Percentiles rank a stretch among this genome's conserved stretches.
phyloP scores from a whole-genome alignment of 2,888 invertebrate species.

The Nomada ruficornis region DNA sequence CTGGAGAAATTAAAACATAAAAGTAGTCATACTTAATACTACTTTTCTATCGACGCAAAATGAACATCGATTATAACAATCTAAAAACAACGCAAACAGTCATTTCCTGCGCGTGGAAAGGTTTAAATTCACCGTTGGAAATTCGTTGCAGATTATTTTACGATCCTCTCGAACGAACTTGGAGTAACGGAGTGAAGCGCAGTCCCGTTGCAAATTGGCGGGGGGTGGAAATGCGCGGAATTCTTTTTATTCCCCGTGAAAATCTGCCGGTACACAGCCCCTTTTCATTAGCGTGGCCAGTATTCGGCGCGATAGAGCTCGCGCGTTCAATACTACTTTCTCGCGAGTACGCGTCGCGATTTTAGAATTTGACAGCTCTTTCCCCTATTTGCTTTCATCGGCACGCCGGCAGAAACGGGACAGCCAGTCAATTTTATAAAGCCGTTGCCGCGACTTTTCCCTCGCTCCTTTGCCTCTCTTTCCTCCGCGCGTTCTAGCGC shows the following conservation, averaged over 20 bases:
- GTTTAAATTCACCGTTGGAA: neutral
- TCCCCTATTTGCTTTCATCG: constrained; percentile 50
- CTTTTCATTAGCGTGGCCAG: constrained; percentile 33
- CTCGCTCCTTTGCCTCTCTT: neutral
- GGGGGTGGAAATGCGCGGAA: neutral
- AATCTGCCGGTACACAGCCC: constrained; percentile 29
- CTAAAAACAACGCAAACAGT: neutral
- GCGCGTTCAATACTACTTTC: constrained; percentile 21
- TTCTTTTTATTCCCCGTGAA: constrained; percentile 28
- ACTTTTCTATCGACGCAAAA: no score
- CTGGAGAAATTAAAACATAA: neutral
- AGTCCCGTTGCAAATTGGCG: neutral
- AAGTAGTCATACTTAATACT: no score
- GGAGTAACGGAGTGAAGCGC: constrained; percentile 1
- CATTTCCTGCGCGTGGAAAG: no score
- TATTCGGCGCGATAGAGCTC: neutral
- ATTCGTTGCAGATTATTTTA: no score
- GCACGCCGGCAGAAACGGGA: constrained; percentile 23
- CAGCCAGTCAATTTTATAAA: constrained; percentile 57
- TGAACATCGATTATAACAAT: neutral
- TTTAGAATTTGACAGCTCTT: constrained; percentile 42
- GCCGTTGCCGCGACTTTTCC: constrained; percentile 26
- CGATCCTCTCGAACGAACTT: constrained; percentile 6
- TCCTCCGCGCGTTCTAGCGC: neutral
- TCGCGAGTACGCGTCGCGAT: constrained; percentile 9